Percentiles rank a stretch among this genome's conserved stretches.
phyloP scores from a whole-genome alignment of 2,797 vertebrate species.

The Pseudotriccus pelzelni region DNA sequence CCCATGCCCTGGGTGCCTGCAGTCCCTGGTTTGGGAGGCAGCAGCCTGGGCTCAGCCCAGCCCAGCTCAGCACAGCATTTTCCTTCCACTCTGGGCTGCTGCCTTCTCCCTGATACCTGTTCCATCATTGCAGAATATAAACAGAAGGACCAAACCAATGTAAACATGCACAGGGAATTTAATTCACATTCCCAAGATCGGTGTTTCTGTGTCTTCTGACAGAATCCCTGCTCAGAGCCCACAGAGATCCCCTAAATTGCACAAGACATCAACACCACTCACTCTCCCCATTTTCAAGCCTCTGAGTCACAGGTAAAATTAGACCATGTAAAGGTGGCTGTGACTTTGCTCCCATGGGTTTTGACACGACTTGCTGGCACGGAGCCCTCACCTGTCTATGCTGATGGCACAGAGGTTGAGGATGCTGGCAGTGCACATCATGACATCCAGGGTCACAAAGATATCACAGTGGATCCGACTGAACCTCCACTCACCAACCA shows the following conservation, averaged over 20 bases:
- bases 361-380: not conserved
- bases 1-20: accelerated
- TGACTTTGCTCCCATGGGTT: accelerated
- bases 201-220: not conserved
- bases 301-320: not conserved
- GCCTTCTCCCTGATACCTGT: not conserved
- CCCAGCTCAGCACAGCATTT: accelerated
- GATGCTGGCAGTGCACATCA: conserved; percentile 99
- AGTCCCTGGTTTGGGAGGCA: not conserved
- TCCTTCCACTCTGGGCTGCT: not conserved
- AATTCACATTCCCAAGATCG: not conserved
- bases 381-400: conserved; percentile 91
- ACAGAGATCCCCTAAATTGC: not conserved
- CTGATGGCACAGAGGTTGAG: conserved; percentile 99
- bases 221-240: not conserved
- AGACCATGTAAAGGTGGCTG: accelerated
- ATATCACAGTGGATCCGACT: conserved; percentile 98
- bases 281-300: not conserved
- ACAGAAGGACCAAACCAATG: accelerated
- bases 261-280: not conserved
- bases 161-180: accelerated
- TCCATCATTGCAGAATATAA: accelerated
- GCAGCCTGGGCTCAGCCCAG: not conserved
- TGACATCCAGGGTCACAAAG: conserved; percentile 97
- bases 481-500: conserved; percentile 97